A percentile compares a stretch with the other conserved stretches of the same genome.
Evolutionary conservation across 2,888 invertebrate species (phyloP).

Genomic region (Cancer borealis): DNA sequence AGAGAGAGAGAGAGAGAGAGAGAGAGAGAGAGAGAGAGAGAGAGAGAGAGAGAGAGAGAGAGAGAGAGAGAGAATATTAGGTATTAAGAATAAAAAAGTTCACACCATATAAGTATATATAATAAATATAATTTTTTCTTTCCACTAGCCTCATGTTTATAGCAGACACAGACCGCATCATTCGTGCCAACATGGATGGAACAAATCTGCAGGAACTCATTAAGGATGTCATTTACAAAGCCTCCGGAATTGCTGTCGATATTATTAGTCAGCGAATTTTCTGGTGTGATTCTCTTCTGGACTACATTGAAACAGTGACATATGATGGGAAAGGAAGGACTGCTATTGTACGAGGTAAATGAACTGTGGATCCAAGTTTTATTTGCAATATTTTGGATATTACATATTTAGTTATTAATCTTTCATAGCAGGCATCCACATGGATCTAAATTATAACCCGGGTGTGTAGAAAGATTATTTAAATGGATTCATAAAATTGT

Average conservation of each 20-base stretch:
- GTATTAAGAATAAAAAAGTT: background rate
- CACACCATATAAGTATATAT: background rate
- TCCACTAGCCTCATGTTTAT: slow-evolving; percentile 82
- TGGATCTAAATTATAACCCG: too few species aligned
- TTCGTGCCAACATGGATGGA: slow-evolving; percentile 97
- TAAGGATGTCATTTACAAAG: slow-evolving; percentile 95
- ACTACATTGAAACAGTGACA: slow-evolving; percentile 97
- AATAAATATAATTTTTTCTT: slow-evolving; percentile 8
- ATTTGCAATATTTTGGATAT: background rate
- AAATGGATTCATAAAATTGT: background rate
- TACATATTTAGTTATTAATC: background rate
- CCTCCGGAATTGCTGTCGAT: slow-evolving; percentile 94
- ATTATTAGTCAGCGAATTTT: slow-evolving; percentile 93
- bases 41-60: slow-evolving; percentile 1
- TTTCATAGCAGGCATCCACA: background rate
- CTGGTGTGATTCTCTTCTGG: slow-evolving; percentile 97
- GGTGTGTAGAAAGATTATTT: too few species aligned
- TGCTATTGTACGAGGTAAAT: slow-evolving; percentile 73
- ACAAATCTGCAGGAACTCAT: slow-evolving; percentile 90
- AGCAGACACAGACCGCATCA: slow-evolving; percentile 82
- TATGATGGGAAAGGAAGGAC: slow-evolving; percentile 86
- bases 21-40: slow-evolving; percentile 1
- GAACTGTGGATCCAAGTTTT: background rate
- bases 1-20: background rate
- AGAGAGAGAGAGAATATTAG: background rate